Percentiles rank a stretch among this genome's conserved stretches.
Evolutionary conservation across 2,797 vertebrate genomes (phyloP).

Genomic region (Lophius americanus): DNA sequence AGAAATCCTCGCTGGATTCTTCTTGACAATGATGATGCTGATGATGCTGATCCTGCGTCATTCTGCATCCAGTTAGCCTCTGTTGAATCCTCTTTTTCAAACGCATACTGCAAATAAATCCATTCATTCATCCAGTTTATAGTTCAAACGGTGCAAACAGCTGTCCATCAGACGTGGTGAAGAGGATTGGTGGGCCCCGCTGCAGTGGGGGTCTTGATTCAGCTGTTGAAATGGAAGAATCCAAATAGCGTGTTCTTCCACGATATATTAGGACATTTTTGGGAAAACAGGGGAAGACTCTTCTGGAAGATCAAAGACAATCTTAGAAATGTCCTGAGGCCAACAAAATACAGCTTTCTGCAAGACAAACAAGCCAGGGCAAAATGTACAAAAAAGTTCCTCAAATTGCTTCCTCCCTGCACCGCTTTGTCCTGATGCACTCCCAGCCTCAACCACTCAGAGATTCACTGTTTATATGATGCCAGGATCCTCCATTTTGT

Average conservation of each 20-base stretch:
- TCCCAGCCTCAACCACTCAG: constrained; percentile 47
- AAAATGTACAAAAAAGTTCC: constrained; percentile 28
- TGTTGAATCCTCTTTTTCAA: constrained; percentile 26
- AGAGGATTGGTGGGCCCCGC: constrained; percentile 8
- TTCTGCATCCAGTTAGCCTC: constrained; percentile 38
- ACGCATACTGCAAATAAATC: constrained; percentile 32
- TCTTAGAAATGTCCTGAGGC: constrained; percentile 73
- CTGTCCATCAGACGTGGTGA: constrained; percentile 27
- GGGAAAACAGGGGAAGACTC: constrained; percentile 65
- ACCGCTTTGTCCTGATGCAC: constrained; percentile 26
- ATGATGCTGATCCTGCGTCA: constrained; percentile 21
- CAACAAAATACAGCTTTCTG: constrained; percentile 60
- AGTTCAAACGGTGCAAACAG: constrained; percentile 40
- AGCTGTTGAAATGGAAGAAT: constrained; percentile 54
- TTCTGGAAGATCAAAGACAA: constrained; percentile 76
- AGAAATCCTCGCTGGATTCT: constrained; percentile 29
- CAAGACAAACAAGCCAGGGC: constrained; percentile 30
- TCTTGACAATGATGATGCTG: constrained; percentile 20
- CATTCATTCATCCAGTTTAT: constrained; percentile 47
- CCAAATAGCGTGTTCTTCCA: constrained; percentile 52
- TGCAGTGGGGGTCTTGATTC: constrained; percentile 12
- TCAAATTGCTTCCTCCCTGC: constrained; percentile 35
- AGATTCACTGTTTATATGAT: constrained; percentile 45
- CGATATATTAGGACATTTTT: constrained; percentile 45
- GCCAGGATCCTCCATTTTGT: constrained; percentile 59